A percentile compares a stretch with the other conserved stretches of the same genome.
Evolutionary conservation across 2,888 invertebrate species (phyloP).

Genomic region (Zygaena filipendulae): DNA sequence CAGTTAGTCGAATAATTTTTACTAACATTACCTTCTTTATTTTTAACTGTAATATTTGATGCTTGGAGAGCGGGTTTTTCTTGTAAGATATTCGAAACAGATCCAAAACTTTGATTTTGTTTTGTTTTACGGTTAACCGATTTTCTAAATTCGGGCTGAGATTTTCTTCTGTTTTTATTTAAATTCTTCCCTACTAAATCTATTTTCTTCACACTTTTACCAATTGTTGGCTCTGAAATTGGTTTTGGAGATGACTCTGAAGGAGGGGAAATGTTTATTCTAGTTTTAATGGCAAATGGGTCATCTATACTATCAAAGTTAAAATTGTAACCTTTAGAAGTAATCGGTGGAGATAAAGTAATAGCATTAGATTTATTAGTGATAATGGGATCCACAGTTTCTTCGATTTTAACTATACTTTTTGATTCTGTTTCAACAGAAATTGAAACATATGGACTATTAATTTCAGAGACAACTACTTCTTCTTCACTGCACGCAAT

Average conservation of each 20-base stretch:
- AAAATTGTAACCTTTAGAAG: slow-evolving; percentile 45
- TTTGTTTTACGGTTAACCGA: slow-evolving; percentile 20
- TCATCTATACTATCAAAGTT: slow-evolving; percentile 51
- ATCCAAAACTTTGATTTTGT: slow-evolving; percentile 30
- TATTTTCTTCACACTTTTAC: too few relatives aligned
- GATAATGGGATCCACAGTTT: too few relatives aligned
- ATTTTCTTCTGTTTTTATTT: slow-evolving; percentile 33
- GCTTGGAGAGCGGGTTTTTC: slow-evolving; percentile 1
- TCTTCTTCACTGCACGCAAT: slow-evolving; percentile 24
- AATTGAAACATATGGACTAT: slow-evolving; percentile 40
- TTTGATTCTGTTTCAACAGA: too few relatives aligned
- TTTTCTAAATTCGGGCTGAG: slow-evolving; percentile 30
- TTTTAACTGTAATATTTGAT: too few relatives aligned
- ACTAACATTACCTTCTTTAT: too few relatives aligned
- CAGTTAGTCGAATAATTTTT: too few relatives aligned
- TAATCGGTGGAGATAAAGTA: slow-evolving; percentile 40
- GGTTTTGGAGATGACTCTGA: slow-evolving; percentile 20
- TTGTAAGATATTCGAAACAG: neutral
- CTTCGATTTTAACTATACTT: too few relatives aligned
- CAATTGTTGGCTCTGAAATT: slow-evolving; percentile 10
- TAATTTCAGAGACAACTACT: slow-evolving; percentile 32
- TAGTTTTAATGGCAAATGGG: slow-evolving; percentile 49
- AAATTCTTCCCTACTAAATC: too few relatives aligned
- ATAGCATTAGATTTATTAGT: too few relatives aligned
- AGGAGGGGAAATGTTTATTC: slow-evolving; percentile 39